Evolutionary conservation across 2,113 vertebrate species (phyloP).

Genomic region (Megalops atlanticus): DNA sequence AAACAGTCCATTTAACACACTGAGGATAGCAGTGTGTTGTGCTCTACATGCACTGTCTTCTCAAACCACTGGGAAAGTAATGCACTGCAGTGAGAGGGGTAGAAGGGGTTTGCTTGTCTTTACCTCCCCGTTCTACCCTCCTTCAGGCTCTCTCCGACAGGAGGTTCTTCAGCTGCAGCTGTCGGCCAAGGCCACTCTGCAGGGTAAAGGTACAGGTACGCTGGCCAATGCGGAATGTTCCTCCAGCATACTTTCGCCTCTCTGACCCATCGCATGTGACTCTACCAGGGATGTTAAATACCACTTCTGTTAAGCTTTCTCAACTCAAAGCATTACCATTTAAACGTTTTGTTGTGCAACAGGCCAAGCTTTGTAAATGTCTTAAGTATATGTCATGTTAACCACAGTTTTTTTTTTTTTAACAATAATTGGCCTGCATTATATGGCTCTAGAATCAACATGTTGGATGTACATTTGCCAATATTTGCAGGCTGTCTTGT

Average conservation of each 20-base stretch:
- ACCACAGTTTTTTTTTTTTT: background rate
- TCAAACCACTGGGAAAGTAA: no score
- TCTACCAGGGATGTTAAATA: background rate
- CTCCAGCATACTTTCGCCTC: background rate
- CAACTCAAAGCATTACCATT: background rate
- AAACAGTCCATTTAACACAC: background rate
- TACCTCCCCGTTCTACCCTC: background rate
- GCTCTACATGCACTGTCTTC: no score
- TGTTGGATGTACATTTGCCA: background rate
- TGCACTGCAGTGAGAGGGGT: no score
- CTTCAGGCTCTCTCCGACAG: conserved; percentile 73
- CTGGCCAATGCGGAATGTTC: background rate
- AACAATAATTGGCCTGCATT: no score
- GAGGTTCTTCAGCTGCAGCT: conserved; percentile 78
- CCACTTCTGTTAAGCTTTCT: background rate
- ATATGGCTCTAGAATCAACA: no score
- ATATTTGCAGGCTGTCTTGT: background rate
- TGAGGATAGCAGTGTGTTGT: background rate
- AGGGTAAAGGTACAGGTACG: conserved; percentile 65
- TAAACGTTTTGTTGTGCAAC: background rate
- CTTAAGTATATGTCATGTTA: background rate
- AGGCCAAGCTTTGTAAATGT: no score
- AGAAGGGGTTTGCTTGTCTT: background rate
- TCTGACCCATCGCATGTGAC: background rate
- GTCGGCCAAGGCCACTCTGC: conserved; percentile 61